Evolutionary conservation across 2,797 vertebrate genomes (phyloP).

Genomic region (Propithecus deckenii): DNA sequence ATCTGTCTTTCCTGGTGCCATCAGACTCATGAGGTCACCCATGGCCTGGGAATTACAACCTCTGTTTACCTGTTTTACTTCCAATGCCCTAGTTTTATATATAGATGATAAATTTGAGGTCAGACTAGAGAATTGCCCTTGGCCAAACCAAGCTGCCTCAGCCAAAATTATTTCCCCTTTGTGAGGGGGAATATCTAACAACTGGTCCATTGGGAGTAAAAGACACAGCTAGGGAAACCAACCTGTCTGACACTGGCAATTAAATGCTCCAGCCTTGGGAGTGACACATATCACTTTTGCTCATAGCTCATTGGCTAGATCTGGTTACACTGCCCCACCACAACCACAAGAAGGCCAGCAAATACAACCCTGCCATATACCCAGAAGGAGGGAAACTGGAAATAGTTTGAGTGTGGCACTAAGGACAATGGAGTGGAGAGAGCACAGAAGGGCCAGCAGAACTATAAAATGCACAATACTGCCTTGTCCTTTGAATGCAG

Average conservation of each 20-base stretch:
- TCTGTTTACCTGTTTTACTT: neutral
- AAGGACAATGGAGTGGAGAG: neutral
- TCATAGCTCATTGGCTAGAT: neutral
- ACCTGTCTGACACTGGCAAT: neutral
- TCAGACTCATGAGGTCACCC: neutral
- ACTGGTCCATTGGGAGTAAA: neutral
- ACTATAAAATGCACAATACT: neutral
- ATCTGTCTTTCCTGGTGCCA: neutral
- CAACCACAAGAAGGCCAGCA: neutral
- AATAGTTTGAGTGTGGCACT: neutral
- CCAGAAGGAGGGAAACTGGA: neutral
- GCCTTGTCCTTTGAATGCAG: neutral
- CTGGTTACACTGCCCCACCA: neutral
- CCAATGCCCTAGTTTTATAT: neutral
- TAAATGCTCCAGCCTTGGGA: neutral
- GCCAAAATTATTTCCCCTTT: neutral
- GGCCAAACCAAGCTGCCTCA: neutral
- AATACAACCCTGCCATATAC: neutral
- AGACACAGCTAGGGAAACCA: neutral
- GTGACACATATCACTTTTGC: neutral
- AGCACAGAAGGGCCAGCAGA: neutral
- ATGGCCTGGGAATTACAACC: neutral
- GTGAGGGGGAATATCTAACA: neutral
- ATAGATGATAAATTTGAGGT: neutral
- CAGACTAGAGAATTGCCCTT: neutral